Evolutionary conservation across 2,888 invertebrate genomes (phyloP).

Genomic region (Hyppa rectilinea): DNA sequence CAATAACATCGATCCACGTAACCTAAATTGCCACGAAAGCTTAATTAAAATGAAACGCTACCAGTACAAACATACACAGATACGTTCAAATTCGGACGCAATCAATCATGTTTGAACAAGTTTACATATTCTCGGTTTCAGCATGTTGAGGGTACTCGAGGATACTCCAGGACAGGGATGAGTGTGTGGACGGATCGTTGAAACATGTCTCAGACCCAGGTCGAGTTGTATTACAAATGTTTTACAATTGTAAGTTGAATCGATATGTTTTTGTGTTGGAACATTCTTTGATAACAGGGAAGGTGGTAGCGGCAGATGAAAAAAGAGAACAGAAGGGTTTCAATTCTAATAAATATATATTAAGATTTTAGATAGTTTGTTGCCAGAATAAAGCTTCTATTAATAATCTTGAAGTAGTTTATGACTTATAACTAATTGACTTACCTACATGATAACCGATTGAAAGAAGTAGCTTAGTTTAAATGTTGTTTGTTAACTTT

Average conservation of each 20-base stretch:
- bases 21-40: conserved; percentile 30
- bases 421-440: conserved; percentile 1
- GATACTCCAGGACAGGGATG: conserved; percentile 25
- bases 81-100: conserved; percentile 49
- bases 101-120: conserved; percentile 67
- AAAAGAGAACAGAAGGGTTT: no score
- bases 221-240: conserved; percentile 5
- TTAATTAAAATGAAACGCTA: conserved; percentile 55
- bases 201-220: conserved; percentile 25
- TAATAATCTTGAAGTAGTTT: conserved; percentile 3
- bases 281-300: background rate
- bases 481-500: background rate
- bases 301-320: background rate
- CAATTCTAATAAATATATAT: background rate
- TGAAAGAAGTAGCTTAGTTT: background rate
- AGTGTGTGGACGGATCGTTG: conserved; percentile 31
- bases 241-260: conserved; percentile 4
- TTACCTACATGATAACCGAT: background rate
- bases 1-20: conserved; percentile 16
- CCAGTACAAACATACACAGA: conserved; percentile 37
- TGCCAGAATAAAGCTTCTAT: background rate
- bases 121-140: conserved; percentile 46
- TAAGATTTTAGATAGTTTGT: background rate
- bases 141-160: conserved; percentile 34
- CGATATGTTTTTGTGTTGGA: background rate